These are phyloP conservation scores for Anolis apletophallus DNA, from an alignment of 2,797 vertebrate species.

Conservation along the genomic window DNA sequence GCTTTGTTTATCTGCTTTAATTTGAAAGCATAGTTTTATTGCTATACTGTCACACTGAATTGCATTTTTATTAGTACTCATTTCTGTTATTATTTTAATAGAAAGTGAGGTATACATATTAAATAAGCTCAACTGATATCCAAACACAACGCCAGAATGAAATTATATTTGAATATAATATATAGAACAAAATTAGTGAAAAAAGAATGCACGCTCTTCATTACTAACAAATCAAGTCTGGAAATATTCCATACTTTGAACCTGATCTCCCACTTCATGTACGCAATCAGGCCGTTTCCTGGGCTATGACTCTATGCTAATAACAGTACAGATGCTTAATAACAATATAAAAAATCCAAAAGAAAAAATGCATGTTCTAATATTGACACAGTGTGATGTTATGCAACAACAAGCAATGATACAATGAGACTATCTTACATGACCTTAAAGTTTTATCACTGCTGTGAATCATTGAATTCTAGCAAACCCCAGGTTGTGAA, in stretches of 20 bases:
- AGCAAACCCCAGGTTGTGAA: constrained; percentile 42
- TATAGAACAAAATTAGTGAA: neutral
- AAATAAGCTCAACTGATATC: neutral
- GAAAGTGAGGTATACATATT: constrained; percentile 8
- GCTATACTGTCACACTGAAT: neutral
- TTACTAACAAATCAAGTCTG: neutral
- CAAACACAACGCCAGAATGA: neutral
- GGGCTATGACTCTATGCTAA: neutral
- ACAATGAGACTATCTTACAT: constrained; percentile 5
- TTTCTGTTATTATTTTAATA: neutral
- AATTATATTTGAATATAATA: neutral
- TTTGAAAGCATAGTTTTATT: neutral
- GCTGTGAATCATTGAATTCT: constrained; percentile 10
- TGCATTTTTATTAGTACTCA: neutral
- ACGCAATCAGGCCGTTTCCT: neutral
- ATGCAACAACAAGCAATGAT: neutral
- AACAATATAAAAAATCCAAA: neutral
- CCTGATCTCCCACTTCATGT: no score
- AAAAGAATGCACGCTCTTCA: neutral
- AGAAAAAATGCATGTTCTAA: neutral
- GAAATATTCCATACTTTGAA: neutral
- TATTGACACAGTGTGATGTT: neutral
- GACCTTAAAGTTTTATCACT: constrained; percentile 31
- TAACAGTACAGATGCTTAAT: neutral
- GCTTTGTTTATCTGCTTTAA: neutral